These are phyloP conservation scores for Drosophila eohydei DNA, from an alignment of 2,888 invertebrate genomes.

Conservation along the genomic window DNA sequence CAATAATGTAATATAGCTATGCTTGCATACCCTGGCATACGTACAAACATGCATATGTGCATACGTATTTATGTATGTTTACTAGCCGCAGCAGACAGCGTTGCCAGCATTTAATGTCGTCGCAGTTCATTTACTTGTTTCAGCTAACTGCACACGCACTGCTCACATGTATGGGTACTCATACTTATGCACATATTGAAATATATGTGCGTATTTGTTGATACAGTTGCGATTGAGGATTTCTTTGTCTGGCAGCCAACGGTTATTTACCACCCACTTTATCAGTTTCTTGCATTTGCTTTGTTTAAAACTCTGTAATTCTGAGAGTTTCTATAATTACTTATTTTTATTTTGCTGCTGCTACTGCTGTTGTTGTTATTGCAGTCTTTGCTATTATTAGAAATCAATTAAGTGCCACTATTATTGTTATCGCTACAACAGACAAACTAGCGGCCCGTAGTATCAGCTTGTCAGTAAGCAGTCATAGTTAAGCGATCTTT, in stretches of 20 bases:
- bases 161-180: not conserved
- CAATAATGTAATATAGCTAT: constrained; percentile 27
- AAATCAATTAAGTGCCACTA: not conserved
- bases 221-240: constrained; percentile 47
- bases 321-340: constrained; percentile 13
- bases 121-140: constrained; percentile 40
- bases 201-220: constrained; percentile 26
- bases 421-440: not conserved
- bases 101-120: constrained; percentile 28
- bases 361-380: not conserved
- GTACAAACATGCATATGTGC: not conserved
- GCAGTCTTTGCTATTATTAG: too few relatives aligned
- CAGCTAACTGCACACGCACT: constrained; percentile 37
- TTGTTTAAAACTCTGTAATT: constrained; percentile 19
- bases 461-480: not conserved
- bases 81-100: constrained; percentile 10
- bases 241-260: constrained; percentile 33
- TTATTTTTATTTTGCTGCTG: constrained; percentile 11
- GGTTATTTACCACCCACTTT: constrained; percentile 34
- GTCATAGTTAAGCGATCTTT: constrained; percentile 38
- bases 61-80: constrained; percentile 6
- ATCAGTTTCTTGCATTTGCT: constrained; percentile 40
- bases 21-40: not conserved
- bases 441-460: not conserved
- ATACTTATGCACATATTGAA: not conserved